phyloP scores from a whole-genome alignment of 2,113 vertebrate species.

The Heterotilapia buettikoferi region DNA sequence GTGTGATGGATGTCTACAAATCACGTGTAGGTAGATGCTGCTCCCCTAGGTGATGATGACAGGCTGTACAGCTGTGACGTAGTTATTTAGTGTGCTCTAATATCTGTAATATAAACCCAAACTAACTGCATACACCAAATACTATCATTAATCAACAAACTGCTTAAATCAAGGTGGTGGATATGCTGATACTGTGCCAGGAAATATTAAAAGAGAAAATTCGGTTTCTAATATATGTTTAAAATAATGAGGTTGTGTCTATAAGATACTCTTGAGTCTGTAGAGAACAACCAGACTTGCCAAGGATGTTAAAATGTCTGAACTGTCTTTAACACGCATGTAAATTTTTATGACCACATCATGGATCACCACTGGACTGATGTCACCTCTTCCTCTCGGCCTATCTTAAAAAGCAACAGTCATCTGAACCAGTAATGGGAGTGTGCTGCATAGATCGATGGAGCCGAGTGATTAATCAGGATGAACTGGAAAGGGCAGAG shows the following conservation, averaged over 20 bases:
- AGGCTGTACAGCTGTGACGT: not conserved
- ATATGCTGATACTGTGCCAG: not conserved
- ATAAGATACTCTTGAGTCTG: not conserved
- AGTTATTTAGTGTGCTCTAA: not conserved
- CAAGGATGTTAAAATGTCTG: not conserved
- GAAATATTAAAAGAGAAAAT: not conserved
- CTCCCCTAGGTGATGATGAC: not conserved
- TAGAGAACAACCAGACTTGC: not conserved
- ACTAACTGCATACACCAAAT: not conserved
- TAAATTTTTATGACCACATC: not conserved
- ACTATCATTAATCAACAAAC: not conserved
- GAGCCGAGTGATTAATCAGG: slow-evolving; percentile 1
- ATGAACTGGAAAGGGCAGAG: not conserved
- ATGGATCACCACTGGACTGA: not conserved
- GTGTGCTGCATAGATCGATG: slow-evolving; percentile 39
- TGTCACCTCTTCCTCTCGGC: slow-evolving; percentile 14
- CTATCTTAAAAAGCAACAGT: slow-evolving; percentile 13
- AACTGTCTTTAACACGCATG: not conserved
- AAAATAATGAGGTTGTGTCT: not conserved
- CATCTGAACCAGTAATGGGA: slow-evolving; percentile 24
- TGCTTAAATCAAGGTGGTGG: not conserved
- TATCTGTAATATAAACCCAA: not conserved
- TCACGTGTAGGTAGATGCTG: not conserved
- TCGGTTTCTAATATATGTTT: not conserved
- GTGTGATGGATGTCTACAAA: not conserved